Percentiles rank a stretch among this genome's conserved stretches.
phyloP scores from a whole-genome alignment of 2,113 vertebrate genomes.

The Chitala chitala region DNA sequence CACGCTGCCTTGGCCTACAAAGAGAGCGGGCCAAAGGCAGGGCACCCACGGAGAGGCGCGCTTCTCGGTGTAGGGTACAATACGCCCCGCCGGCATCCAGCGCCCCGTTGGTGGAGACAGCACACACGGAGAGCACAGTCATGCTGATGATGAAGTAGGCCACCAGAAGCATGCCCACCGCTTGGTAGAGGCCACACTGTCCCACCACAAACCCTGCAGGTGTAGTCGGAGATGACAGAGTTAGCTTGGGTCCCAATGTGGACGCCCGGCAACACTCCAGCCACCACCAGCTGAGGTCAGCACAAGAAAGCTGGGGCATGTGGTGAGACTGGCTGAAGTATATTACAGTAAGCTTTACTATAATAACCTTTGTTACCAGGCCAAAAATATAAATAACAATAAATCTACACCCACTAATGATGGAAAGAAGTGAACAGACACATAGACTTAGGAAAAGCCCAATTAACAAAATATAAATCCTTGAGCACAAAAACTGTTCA shows the following conservation, averaged over 20 bases:
- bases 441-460: not conserved
- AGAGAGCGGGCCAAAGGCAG: not conserved
- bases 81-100: conserved; percentile 86
- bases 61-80: conserved; percentile 69
- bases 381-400: no score
- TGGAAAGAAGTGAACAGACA: not conserved
- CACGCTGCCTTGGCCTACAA: not conserved
- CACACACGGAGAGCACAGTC: conserved; percentile 84
- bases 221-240: no score
- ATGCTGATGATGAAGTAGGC: conserved; percentile 87
- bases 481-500: not conserved
- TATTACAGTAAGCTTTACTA: no score
- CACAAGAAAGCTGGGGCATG: no score
- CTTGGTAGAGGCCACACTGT: conserved; percentile 78
- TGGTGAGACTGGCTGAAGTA: no score
- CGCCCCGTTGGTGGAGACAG: conserved; percentile 85
- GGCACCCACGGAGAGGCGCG: not conserved
- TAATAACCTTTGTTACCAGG: no score
- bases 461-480: not conserved
- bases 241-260: no score
- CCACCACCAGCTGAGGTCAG: no score
- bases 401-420: no score
- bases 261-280: no score
- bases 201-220: conserved; percentile 79
- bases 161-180: conserved; percentile 74